Percentiles rank a stretch among this genome's conserved stretches.
Conservation (phyloP, 2,113 vertebrate genomes). For the Melospiza georgiana region DNA sequence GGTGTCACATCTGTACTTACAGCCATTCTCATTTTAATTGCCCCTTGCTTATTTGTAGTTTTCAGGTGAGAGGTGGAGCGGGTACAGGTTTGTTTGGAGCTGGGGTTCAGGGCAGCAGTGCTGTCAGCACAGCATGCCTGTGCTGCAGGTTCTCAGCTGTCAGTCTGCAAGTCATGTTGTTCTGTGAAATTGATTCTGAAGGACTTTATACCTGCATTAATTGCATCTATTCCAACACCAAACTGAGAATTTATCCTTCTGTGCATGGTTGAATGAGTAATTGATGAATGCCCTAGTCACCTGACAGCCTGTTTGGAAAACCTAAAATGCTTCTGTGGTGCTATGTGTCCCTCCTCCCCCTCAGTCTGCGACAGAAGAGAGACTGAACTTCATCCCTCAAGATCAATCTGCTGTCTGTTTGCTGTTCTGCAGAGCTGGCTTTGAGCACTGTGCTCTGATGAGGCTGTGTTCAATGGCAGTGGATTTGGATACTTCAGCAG, state of each 20-base stretch:
- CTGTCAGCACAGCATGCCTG: fast-evolving
- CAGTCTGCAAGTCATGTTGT: not conserved
- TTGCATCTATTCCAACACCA: not conserved
- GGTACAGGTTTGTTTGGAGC: not conserved
- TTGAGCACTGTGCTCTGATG: not conserved
- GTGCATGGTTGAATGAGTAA: not conserved
- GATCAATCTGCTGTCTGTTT: not conserved
- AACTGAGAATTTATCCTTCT: not conserved
- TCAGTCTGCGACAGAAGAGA: not conserved
- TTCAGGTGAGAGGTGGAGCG: not conserved
- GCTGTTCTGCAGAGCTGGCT: not conserved
- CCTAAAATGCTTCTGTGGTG: not conserved
- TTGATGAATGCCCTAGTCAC: not conserved
- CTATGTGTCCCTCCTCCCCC: not conserved
- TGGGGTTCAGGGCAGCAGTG: not conserved
- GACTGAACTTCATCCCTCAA: not conserved
- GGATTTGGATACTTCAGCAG: fast-evolving
- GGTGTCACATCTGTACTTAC: not conserved
- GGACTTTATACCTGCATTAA: not conserved
- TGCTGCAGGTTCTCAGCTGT: not conserved
- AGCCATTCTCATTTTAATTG: not conserved
- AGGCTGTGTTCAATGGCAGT: no score
- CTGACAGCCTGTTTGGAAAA: not conserved
- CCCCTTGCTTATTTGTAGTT: not conserved
- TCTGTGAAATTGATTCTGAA: not conserved